These are phyloP conservation scores for Drosophila ironensis DNA, from an alignment of 1,140 invertebrate genomes.

Conservation along the genomic window DNA sequence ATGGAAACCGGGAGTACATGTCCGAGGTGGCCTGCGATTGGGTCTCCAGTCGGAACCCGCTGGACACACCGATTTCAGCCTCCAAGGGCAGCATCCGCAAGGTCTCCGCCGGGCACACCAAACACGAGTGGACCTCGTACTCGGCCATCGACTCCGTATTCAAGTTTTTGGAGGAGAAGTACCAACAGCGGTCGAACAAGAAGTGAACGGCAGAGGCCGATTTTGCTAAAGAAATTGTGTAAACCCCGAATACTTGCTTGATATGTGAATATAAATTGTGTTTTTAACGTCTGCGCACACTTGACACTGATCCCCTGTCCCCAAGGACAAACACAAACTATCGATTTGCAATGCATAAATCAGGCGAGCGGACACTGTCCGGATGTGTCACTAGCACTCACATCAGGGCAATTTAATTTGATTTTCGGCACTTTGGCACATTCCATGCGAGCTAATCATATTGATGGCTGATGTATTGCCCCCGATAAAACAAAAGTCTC, in stretches of 20 bases:
- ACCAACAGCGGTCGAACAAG: constrained; percentile 35
- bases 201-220: constrained; percentile 21
- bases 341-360: constrained; percentile 73
- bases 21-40: constrained; percentile 83
- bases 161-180: constrained; percentile 82
- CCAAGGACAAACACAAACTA: constrained; percentile 69
- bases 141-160: constrained; percentile 83
- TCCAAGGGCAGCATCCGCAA: constrained; percentile 68
- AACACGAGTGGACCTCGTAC: constrained; percentile 84
- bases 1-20: constrained; percentile 71
- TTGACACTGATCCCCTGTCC: constrained; percentile 74
- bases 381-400: constrained; percentile 77
- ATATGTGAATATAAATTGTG: constrained; percentile 53
- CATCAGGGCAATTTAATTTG: constrained; percentile 80
- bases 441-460: constrained; percentile 68
- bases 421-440: constrained; percentile 72
- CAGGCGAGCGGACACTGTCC: constrained; percentile 31
- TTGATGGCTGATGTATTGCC: constrained; percentile 74
- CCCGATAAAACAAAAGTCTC: constrained; percentile 71
- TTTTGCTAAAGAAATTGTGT: constrained; percentile 12
- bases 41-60: constrained; percentile 82
- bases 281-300: constrained; percentile 30
- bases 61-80: constrained; percentile 75
- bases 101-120: constrained; percentile 83
- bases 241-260: constrained; percentile 4